Base-by-base conservation (phyloP, 2,888 invertebrate species). In the Cosmia trapezina region DNA sequence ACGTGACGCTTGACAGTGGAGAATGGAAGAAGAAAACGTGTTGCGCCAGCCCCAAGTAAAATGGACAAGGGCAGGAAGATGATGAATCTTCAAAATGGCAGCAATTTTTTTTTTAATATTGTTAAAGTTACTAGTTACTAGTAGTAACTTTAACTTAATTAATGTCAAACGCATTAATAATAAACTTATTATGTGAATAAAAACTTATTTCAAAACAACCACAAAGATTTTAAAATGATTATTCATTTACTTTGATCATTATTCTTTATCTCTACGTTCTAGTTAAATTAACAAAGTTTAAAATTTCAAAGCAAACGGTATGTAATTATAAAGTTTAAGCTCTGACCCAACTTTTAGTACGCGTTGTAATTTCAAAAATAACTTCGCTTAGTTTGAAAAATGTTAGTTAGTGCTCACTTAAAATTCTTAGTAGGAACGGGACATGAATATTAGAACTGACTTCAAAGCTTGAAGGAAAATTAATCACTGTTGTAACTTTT, bases 281-380 rank as follows among this genome's bases (percentile, higher is more conserved):
- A 75, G 64, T 76, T 68, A 82, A 81, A 84, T 85, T 78, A 78
- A 84, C 67, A 76, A 84, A 86, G 84, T 86, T 86, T 75, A 57
- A 74, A 84, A 72, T 82, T 82, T 80, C 80, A 80, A 86, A 85
- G 84, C 82, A 68, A 76, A 84, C 79, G 73, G 84, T 75, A 78
- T 82, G 84, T 84, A 85, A 85, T 85, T 85, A 86, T 80, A 82
- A 86, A 85, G 84, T 85, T 85, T 83, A 57, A 71, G 69, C 69
- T 72, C 65, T 74, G 74, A 80, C 77, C 79, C 19, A 86, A 84
- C 74, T 86, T 85, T 69, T 33, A 53, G 65, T 69, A 64, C 62
- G 73, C 74, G 72, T 62, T 71, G 73, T 84, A 80, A 85, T 86
- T 80, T 76, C 53, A 70, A 78, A 81, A 84, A 78, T 80, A 86